Evolutionary conservation across 2,113 vertebrate species (phyloP).

Genomic region (Ailuropoda melanoleuca): DNA sequence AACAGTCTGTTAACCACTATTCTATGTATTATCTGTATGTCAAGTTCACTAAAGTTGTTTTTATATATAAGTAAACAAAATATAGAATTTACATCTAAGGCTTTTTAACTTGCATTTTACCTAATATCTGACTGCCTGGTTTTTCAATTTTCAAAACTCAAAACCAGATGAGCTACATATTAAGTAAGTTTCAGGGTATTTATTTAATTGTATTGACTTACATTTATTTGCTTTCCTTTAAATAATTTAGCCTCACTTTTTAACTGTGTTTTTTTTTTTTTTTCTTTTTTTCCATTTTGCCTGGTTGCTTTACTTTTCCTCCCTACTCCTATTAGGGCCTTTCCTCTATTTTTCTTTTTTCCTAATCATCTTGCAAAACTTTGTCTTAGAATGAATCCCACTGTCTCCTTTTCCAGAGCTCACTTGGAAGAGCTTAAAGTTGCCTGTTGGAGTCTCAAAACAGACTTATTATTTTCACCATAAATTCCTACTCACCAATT

Average conservation of each 20-base stretch:
- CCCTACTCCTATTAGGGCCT: not conserved
- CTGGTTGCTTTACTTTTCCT: not conserved
- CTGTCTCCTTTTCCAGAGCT: not conserved
- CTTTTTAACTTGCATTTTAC: not conserved
- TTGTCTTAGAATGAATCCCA: not conserved
- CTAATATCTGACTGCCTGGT: not conserved
- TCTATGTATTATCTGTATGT: not conserved
- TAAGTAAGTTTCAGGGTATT: not conserved
- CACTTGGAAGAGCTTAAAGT: not conserved
- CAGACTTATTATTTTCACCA: not conserved
- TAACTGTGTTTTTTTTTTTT: too few relatives aligned
- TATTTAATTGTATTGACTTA: not conserved
- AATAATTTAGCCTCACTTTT: not conserved
- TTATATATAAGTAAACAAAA: not conserved
- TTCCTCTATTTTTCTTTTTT: not conserved
- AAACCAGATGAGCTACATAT: not conserved
- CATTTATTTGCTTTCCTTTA: not conserved
- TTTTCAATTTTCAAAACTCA: constrained; percentile 6
- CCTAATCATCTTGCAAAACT: not conserved
- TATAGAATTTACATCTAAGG: not conserved
- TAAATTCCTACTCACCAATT: not conserved
- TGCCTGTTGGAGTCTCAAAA: not conserved
- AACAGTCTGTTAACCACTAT: not conserved
- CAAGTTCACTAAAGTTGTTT: not conserved
- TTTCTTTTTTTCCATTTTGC: not conserved